Evolutionary conservation across 2,888 invertebrate species (phyloP).

Genomic region (Drosophila macrothrix): DNA sequence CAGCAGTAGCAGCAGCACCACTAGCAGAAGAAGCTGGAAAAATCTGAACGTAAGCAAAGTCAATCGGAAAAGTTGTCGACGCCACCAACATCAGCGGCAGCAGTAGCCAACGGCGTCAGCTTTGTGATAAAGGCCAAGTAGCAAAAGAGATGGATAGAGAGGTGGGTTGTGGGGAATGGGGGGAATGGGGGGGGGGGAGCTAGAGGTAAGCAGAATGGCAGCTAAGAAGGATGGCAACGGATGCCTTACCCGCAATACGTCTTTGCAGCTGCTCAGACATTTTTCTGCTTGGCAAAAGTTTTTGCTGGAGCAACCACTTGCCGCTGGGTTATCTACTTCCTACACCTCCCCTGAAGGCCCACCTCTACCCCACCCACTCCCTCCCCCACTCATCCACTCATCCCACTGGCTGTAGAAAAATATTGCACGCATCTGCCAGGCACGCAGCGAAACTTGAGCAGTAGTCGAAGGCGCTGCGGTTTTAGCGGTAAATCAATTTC

Average conservation of each 20-base stretch:
- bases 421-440: conserved; percentile 74
- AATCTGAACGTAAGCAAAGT: conserved; percentile 82
- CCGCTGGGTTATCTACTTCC: conserved; percentile 62
- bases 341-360: background rate
- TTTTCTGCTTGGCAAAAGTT: conserved; percentile 70
- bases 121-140: conserved; percentile 59
- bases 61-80: conserved; percentile 81
- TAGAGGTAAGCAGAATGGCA: conserved; percentile 7
- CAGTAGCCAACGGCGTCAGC: conserved; percentile 34
- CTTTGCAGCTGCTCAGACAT: conserved; percentile 65
- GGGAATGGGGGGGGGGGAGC: background rate
- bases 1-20: conserved; percentile 23
- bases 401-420: conserved; percentile 49
- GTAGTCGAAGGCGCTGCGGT: conserved; percentile 61
- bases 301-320: conserved; percentile 77
- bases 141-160: background rate
- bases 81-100: conserved; percentile 36
- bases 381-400: background rate
- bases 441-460: conserved; percentile 40
- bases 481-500: conserved; percentile 84
- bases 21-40: conserved; percentile 63
- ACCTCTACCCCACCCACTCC: background rate
- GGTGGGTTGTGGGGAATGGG: background rate
- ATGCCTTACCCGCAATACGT: conserved; percentile 49
- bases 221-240: conserved; percentile 43